phyloP scores from a whole-genome alignment of 2,797 vertebrate species.

The Pangasius sanitwongsei region DNA sequence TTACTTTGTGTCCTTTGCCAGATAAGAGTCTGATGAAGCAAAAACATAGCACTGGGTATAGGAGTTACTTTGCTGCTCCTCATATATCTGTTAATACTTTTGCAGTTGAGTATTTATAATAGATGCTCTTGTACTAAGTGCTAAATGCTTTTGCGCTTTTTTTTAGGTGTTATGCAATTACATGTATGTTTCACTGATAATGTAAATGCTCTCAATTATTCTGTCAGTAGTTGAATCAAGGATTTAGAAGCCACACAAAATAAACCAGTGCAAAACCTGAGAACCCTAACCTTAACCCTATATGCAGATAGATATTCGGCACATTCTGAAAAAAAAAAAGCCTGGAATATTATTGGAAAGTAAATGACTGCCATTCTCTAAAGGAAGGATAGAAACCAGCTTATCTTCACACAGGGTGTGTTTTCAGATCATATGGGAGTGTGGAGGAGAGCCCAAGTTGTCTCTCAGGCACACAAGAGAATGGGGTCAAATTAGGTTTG shows the following conservation, averaged over 20 bases:
- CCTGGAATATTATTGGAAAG: constrained; percentile 63
- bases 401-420: constrained; percentile 22
- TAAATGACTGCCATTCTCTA: constrained; percentile 54
- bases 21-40: not conserved
- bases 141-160: not conserved
- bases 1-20: not conserved
- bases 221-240: constrained; percentile 17
- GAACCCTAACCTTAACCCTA: not conserved
- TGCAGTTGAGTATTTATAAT: constrained; percentile 10
- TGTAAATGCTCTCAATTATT: constrained; percentile 19
- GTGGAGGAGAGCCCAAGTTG: constrained; percentile 36
- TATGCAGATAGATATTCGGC: constrained; percentile 64
- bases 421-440: constrained; percentile 15
- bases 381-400: constrained; percentile 63
- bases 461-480: constrained; percentile 57
- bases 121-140: not conserved
- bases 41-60: not conserved
- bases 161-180: not conserved
- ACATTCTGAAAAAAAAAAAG: constrained; percentile 67
- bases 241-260: constrained; percentile 29
- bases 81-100: not conserved
- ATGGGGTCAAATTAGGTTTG: constrained; percentile 53
- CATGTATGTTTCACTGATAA: not conserved
- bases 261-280: constrained; percentile 26
- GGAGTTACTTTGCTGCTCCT: not conserved